Percentiles rank a stretch among this genome's conserved stretches.
Conservation (phyloP, 2,888 invertebrate genomes). For the Rhopalosiphum nymphaeae region DNA sequence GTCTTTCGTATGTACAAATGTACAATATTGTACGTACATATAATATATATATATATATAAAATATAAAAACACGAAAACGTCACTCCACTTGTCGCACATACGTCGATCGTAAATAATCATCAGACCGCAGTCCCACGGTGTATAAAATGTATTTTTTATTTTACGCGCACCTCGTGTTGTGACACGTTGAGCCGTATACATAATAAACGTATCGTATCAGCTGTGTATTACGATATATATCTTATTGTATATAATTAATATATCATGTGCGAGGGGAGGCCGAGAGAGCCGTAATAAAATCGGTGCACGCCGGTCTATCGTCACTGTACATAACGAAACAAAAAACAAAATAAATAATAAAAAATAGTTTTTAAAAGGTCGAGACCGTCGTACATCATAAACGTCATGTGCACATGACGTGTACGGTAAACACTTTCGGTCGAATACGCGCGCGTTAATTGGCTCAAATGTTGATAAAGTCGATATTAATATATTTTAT, state of each 20-base stretch:
- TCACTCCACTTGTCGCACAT: constrained; percentile 7
- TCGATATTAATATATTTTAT: background rate
- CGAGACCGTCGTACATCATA: background rate
- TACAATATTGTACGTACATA: background rate
- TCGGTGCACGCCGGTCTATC: background rate
- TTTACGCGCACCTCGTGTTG: background rate
- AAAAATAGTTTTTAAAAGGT: background rate
- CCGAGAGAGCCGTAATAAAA: background rate
- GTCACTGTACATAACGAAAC: background rate
- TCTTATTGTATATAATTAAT: background rate
- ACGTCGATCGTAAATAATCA: constrained; percentile 24
- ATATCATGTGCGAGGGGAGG: background rate
- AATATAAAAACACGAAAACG: background rate
- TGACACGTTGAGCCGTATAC: background rate
- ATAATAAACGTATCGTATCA: background rate
- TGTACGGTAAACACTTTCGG: background rate
- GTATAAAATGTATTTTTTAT: background rate
- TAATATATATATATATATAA: background rate
- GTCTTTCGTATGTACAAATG: background rate
- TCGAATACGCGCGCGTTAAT: background rate
- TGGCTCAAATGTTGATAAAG: background rate
- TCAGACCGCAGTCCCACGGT: background rate
- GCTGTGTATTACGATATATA: background rate
- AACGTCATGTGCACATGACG: background rate
- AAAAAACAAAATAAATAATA: background rate